phyloP scores from a whole-genome alignment of 1,140 invertebrate genomes.

The Leptestheria dahalacensis region DNA sequence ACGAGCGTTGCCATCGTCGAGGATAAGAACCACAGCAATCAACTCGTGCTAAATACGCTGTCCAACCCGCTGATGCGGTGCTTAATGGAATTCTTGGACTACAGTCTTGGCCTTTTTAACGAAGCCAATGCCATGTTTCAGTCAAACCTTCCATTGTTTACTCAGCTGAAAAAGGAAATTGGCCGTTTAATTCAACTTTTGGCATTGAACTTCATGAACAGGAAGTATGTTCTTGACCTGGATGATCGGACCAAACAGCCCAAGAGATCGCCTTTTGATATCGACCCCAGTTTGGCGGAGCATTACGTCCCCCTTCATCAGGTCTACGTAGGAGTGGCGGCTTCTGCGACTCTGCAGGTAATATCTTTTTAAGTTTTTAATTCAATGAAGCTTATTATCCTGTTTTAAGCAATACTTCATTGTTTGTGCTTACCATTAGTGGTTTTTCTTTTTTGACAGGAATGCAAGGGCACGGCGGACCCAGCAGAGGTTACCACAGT shows the following conservation, averaged over 20 bases:
- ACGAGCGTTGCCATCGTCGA: constrained; percentile 19
- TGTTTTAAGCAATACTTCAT: not conserved
- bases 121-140: constrained; percentile 27
- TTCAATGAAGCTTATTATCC: not conserved
- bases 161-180: constrained; percentile 21
- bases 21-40: constrained; percentile 26
- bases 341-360: not conserved
- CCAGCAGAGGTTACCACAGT: not conserved
- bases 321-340: not conserved
- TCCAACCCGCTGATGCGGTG: constrained; percentile 24
- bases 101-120: constrained; percentile 21
- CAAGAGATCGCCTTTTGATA: not conserved
- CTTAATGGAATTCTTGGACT: constrained; percentile 26
- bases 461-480: not conserved
- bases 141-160: constrained; percentile 22
- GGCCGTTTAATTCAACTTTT: constrained; percentile 16
- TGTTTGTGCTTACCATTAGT: not conserved
- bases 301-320: not conserved
- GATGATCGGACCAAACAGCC: not conserved
- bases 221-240: constrained; percentile 17
- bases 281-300: not conserved
- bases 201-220: constrained; percentile 17
- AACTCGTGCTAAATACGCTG: constrained; percentile 24
- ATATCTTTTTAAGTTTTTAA: not conserved
- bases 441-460: not conserved